Conservation (phyloP, 2,113 vertebrate genomes). For the Ascaphus truei region DNA sequence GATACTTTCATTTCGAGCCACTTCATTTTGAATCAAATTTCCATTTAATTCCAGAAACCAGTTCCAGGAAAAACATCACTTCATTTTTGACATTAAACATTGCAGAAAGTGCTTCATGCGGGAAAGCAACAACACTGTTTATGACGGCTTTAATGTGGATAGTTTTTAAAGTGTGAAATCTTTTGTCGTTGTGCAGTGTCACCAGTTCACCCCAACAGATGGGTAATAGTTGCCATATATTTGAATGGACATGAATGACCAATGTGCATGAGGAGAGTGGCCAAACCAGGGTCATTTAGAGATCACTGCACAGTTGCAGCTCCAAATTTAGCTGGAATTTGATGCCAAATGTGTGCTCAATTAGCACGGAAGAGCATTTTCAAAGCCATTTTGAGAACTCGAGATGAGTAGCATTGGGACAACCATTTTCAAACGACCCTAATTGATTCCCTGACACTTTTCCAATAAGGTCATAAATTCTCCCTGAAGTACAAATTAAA, state of each 20-base stretch:
- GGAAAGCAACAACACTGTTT: neutral
- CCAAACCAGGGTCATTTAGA: neutral
- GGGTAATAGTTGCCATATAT: neutral
- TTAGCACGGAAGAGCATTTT: neutral
- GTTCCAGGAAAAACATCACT: conserved; percentile 46
- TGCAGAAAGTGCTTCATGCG: neutral
- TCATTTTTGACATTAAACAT: conserved; percentile 39
- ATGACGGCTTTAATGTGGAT: conserved; percentile 4
- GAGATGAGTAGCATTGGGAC: neutral
- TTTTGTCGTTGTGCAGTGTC: conserved; percentile 35
- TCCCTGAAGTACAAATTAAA: neutral
- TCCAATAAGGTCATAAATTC: neutral
- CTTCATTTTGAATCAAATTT: conserved; percentile 47
- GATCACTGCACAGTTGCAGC: neutral
- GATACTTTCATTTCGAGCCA: conserved; percentile 45
- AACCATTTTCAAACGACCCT: neutral
- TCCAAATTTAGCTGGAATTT: neutral
- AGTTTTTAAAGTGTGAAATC: conserved; percentile 22
- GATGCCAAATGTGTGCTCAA: neutral
- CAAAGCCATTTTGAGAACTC: neutral
- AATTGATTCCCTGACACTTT: neutral
- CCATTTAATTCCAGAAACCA: conserved; percentile 38
- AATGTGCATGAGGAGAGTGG: neutral
- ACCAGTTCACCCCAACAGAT: conserved; percentile 24
- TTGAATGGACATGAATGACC: neutral